phyloP scores from a whole-genome alignment of 1,140 invertebrate genomes.

The Drosophila rhopaloa region DNA sequence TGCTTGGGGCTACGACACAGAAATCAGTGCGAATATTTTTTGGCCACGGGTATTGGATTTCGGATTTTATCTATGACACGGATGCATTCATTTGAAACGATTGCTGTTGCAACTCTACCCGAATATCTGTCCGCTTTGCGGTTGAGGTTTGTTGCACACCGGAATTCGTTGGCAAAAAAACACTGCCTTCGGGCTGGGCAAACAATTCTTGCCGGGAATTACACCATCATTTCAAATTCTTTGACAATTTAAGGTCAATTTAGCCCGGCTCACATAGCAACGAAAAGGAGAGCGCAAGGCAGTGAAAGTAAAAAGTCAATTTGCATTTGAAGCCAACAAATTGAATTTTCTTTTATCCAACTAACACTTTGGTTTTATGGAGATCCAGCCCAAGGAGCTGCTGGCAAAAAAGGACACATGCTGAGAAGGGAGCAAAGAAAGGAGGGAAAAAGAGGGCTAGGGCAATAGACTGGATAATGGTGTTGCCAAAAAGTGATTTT shows the following conservation, averaged over 20 bases:
- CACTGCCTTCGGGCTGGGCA: neutral
- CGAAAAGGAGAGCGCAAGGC: slow-evolving; percentile 12
- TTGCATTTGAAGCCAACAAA: slow-evolving; percentile 63
- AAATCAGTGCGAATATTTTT: slow-evolving; percentile 53
- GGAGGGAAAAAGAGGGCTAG: slow-evolving; percentile 26
- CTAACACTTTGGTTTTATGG: slow-evolving; percentile 67
- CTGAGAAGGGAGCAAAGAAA: slow-evolving; percentile 14
- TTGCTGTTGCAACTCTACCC: slow-evolving; percentile 4
- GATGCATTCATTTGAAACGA: slow-evolving; percentile 43
- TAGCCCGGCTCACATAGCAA: slow-evolving; percentile 22
- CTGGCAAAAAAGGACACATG: slow-evolving; percentile 46
- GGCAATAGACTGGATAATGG: slow-evolving; percentile 71
- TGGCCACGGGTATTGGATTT: slow-evolving; percentile 23
- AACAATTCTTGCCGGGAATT: slow-evolving; percentile 21
- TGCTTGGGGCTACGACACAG: slow-evolving; percentile 13
- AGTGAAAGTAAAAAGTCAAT: slow-evolving; percentile 55
- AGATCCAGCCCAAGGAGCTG: slow-evolving; percentile 33
- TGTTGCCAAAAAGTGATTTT: slow-evolving; percentile 77
- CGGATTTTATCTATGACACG: slow-evolving; percentile 44
- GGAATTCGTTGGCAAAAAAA: neutral
- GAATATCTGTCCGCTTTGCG: slow-evolving; percentile 26
- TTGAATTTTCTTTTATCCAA: slow-evolving; percentile 68
- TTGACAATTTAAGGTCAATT: slow-evolving; percentile 53
- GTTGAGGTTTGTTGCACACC: slow-evolving; percentile 10
- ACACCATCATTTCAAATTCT: slow-evolving; percentile 43